Base-by-base conservation (phyloP, 2,888 invertebrate genomes). In the Xestia sexstrigata region DNA sequence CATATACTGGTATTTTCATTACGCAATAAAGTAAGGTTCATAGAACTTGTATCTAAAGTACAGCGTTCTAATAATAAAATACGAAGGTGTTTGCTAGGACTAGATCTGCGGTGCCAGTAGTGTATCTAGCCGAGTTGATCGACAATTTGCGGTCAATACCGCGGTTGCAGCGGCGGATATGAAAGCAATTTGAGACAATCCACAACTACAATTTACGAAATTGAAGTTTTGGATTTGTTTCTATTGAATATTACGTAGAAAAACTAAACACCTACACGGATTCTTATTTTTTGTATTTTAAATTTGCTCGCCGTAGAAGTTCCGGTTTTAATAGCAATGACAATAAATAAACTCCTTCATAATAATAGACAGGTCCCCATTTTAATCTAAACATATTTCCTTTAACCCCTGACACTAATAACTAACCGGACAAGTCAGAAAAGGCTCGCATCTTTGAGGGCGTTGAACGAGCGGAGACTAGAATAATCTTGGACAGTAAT, bases 121-220 rank as follows among this genome's bases (percentile, higher is more conserved):
- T 82, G 81, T 86, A 87, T 87, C 81, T 82, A 84, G 87, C 84
- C 80, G 79, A 81, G 86, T 87, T 88, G 86, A 88, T 84, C 88
- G 81, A 88, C 83, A 89, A 87, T 84, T 89, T 92, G 93, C 89
- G 93, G 94, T 92, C 83, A 84, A 84, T 83, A 81, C 82, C 78
- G 92, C 88, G 92, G 93, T 90, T 85, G 79, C 71, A 79, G 87
- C 88, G 87, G 89, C 92, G 92, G 92, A 92, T 91, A 92, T 91
- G 89, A 91, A 92, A 91, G 92, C 89, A 91, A 93, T 91, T 92
- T 89, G 88, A 91, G 88, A 88, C 89, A 90, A 88, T 87, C 77
- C 80, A 76, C 52, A 81, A 68, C 77, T 79, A 76, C 52, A 81
- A 68, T 79, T 82, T 81, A 82, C 79, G 70, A 88, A 82, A 84